phyloP scores from a whole-genome alignment of 2,113 vertebrate species.

The Prunella fulvescens region DNA sequence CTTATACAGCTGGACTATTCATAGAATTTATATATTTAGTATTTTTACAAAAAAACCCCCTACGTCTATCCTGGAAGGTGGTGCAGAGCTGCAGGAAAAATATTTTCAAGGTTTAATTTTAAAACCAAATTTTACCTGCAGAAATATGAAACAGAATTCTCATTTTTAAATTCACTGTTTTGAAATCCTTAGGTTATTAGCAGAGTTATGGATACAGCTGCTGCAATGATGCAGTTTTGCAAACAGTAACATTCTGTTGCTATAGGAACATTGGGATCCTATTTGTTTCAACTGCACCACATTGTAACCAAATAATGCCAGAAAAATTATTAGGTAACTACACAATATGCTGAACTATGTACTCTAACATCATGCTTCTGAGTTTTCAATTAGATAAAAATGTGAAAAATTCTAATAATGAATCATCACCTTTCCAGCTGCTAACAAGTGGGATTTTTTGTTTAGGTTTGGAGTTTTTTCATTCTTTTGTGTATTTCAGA shows the following conservation, averaged over 20 bases:
- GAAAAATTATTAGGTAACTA: background rate
- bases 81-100: background rate
- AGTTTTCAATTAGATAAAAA: background rate
- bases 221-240: background rate
- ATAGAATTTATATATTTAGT: background rate
- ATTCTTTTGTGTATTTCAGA: background rate
- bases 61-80: background rate
- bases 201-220: background rate
- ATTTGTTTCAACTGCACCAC: background rate
- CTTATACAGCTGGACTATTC: background rate
- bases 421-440: background rate
- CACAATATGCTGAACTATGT: background rate
- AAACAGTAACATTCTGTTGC: background rate
- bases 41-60: background rate
- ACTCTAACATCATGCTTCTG: background rate
- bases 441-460: background rate
- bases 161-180: background rate
- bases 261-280: conserved; percentile 6
- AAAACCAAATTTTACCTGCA: background rate
- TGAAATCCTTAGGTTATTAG: background rate
- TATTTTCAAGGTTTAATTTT: background rate
- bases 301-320: background rate
- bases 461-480: background rate
- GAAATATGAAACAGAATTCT: background rate
- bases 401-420: background rate